Evolutionary conservation across 2,113 vertebrate genomes (phyloP).

Genomic region (Connochaetes taurinus): DNA sequence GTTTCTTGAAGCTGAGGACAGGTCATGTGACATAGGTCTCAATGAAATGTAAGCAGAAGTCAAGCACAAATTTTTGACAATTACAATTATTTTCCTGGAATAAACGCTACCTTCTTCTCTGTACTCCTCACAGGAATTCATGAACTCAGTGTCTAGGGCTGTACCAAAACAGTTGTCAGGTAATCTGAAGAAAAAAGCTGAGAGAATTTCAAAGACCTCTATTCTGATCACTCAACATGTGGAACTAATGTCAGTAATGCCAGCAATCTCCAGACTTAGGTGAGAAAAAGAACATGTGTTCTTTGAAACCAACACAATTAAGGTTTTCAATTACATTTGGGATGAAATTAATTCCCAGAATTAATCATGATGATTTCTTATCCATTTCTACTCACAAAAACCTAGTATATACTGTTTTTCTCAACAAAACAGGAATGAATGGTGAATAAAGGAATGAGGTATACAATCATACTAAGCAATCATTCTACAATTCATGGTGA

Average conservation of each 20-base stretch:
- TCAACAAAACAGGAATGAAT: neutral
- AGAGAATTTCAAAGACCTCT: neutral
- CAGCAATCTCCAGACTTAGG: neutral
- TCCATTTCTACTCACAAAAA: neutral
- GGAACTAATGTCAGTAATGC: neutral
- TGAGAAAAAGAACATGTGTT: neutral
- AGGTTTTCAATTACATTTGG: neutral
- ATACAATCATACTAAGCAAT: neutral
- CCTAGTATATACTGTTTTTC: neutral
- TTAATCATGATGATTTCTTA: neutral
- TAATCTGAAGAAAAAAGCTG: neutral
- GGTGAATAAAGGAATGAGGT: neutral
- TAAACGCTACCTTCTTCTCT: neutral
- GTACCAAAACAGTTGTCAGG: neutral
- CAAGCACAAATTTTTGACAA: neutral
- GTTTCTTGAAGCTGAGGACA: neutral
- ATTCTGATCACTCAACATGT: neutral
- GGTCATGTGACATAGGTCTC: neutral
- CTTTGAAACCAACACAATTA: neutral
- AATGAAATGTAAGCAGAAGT: neutral
- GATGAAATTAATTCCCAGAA: conserved; percentile 13
- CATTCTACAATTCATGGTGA: neutral
- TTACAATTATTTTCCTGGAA: neutral
- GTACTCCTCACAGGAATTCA: neutral
- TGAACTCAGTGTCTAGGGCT: neutral